Evolutionary conservation across 2,888 invertebrate species (phyloP).

Genomic region (Atethmia centrago): DNA sequence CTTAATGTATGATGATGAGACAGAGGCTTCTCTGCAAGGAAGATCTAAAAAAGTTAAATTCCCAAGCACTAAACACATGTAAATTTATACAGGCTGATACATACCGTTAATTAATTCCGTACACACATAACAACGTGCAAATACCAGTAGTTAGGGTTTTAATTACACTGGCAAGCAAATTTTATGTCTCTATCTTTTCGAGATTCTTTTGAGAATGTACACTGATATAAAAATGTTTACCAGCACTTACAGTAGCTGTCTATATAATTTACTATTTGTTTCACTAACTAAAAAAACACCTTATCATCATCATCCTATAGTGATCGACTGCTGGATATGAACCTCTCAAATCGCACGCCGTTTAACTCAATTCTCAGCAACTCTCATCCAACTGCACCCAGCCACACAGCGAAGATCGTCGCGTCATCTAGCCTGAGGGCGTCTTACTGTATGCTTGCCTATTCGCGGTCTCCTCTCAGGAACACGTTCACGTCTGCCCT

Average conservation of each 20-base stretch:
- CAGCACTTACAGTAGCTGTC: too few species aligned
- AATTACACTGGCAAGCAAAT: slow-evolving; percentile 49
- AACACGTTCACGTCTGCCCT: too few species aligned
- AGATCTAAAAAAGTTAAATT: slow-evolving; percentile 23
- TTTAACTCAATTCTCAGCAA: neutral
- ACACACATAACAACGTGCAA: slow-evolving; percentile 37
- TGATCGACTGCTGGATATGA: too few species aligned
- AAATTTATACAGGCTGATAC: slow-evolving; percentile 16
- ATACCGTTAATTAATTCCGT: slow-evolving; percentile 37
- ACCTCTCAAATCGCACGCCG: neutral
- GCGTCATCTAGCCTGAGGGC: too few species aligned
- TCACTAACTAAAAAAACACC: neutral
- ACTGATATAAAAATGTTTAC: slow-evolving; percentile 9
- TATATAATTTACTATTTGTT: too few species aligned
- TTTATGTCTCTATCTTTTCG: slow-evolving; percentile 61
- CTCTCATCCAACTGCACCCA: neutral
- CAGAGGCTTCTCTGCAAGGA: neutral
- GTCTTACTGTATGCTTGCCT: too few species aligned
- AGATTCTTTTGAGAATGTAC: slow-evolving; percentile 12
- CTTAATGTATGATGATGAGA: neutral
- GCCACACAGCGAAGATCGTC: neutral
- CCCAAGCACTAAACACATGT: slow-evolving; percentile 1
- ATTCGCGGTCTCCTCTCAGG: too few species aligned
- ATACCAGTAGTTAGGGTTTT: slow-evolving; percentile 47
- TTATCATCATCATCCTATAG: neutral